Conservation (phyloP, 2,888 invertebrate species). For the Melanotus villosus region DNA sequence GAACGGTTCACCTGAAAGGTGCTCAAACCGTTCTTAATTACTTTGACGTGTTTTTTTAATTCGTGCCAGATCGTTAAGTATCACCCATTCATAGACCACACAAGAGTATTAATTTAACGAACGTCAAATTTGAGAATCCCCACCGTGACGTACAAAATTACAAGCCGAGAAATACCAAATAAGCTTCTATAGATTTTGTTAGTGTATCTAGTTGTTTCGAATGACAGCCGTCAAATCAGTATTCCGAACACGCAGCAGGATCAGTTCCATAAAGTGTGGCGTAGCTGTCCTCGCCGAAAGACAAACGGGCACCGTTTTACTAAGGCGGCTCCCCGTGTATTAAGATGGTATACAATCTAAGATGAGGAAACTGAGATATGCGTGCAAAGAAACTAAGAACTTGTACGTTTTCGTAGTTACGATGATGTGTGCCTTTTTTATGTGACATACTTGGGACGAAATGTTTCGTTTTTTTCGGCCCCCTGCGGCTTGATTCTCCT, state of each 20-base stretch:
- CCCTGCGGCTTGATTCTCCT: too few relatives aligned
- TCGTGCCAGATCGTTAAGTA: too few relatives aligned
- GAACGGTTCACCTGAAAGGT: too few relatives aligned
- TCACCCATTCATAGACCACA: not conserved
- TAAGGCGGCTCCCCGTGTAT: slow-evolving; percentile 5
- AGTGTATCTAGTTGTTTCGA: slow-evolving; percentile 32
- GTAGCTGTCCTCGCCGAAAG: slow-evolving; percentile 33
- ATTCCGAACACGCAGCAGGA: slow-evolving; percentile 36
- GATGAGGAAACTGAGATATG: slow-evolving; percentile 29
- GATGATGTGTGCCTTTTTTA: slow-evolving; percentile 17
- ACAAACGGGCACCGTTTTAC: slow-evolving; percentile 30
- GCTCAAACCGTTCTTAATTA: too few relatives aligned
- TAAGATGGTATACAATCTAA: slow-evolving; percentile 9
- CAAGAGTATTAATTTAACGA: not conserved
- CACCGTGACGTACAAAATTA: slow-evolving; percentile 18
- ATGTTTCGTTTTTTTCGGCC: too few relatives aligned
- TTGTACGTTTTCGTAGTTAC: not conserved
- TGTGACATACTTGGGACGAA: too few relatives aligned
- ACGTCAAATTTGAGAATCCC: not conserved
- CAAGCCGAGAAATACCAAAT: slow-evolving; percentile 27
- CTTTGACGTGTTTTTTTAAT: too few relatives aligned
- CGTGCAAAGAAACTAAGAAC: slow-evolving; percentile 25
- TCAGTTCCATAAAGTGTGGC: slow-evolving; percentile 35
- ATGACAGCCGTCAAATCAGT: slow-evolving; percentile 38
- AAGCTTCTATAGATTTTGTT: slow-evolving; percentile 21